A percentile compares a stretch with the other conserved stretches of the same genome.
These are phyloP conservation scores for Congeria kusceri DNA, from an alignment of 2,888 invertebrate genomes.

Conservation along the genomic window DNA sequence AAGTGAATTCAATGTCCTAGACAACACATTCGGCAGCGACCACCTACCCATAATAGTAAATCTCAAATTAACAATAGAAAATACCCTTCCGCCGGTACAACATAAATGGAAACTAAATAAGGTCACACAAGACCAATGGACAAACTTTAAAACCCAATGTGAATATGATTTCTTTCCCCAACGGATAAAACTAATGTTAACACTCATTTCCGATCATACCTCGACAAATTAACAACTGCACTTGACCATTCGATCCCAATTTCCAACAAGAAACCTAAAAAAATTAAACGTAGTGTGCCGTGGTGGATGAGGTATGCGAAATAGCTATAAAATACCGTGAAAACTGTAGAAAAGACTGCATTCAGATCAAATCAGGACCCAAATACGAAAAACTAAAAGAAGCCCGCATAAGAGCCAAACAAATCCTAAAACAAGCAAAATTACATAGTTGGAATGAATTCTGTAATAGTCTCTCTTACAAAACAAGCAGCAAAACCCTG, in stretches of 20 bases:
- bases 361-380: too few species aligned
- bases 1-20: neutral
- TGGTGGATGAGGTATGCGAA: conserved; percentile 7
- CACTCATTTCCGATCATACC: too few species aligned
- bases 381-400: too few species aligned
- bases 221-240: neutral
- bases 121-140: neutral
- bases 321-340: neutral
- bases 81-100: neutral
- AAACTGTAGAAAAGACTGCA: neutral
- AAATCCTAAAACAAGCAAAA: neutral
- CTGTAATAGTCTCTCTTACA: neutral
- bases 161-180: too few species aligned
- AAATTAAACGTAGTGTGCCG: neutral
- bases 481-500: neutral
- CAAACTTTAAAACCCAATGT: too few species aligned
- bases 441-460: neutral
- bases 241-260: neutral
- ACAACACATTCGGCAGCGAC: conserved; percentile 3
- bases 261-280: neutral
- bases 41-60: neutral
- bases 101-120: conserved; percentile 4
- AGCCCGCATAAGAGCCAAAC: too few species aligned
- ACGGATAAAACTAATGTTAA: too few species aligned
- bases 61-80: neutral